Conservation (phyloP, 92 coral and sea anemone genomes). For the Anthopleura xanthogrammica region DNA sequence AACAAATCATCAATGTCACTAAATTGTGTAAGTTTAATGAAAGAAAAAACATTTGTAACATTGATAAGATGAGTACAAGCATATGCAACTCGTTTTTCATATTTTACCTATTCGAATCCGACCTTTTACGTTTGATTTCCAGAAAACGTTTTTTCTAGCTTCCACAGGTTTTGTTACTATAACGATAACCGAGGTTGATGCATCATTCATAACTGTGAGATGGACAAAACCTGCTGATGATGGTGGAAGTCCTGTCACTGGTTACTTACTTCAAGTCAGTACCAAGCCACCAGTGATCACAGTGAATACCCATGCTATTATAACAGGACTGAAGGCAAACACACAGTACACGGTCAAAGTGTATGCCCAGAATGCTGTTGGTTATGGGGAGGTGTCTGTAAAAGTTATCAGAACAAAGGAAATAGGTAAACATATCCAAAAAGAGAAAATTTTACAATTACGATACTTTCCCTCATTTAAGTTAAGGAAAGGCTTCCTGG, state of each 20-base stretch:
- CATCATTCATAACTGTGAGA: not conserved
- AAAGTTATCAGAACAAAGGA: not conserved
- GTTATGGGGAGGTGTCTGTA: not conserved
- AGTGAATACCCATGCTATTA: not conserved
- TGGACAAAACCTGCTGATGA: not conserved
- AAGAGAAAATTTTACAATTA: too few species aligned
- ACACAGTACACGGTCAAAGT: not conserved
- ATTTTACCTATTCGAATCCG: too few species aligned
- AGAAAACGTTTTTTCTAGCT: not conserved
- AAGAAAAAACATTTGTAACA: not conserved
- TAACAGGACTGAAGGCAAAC: not conserved
- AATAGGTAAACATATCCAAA: too few species aligned
- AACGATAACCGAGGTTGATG: not conserved
- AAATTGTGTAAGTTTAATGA: not conserved
- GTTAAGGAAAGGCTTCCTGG: too few species aligned
- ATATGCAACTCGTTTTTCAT: too few species aligned
- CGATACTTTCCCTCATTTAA: too few species aligned
- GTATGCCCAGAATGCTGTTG: not conserved
- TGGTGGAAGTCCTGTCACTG: not conserved
- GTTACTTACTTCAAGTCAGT: not conserved
- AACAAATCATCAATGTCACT: not conserved
- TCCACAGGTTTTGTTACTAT: not conserved
- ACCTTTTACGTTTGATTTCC: too few species aligned
- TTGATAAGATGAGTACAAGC: too few species aligned
- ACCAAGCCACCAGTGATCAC: not conserved